Conservation (phyloP, 2,797 vertebrate species). For the Leptodactylus fallax region DNA sequence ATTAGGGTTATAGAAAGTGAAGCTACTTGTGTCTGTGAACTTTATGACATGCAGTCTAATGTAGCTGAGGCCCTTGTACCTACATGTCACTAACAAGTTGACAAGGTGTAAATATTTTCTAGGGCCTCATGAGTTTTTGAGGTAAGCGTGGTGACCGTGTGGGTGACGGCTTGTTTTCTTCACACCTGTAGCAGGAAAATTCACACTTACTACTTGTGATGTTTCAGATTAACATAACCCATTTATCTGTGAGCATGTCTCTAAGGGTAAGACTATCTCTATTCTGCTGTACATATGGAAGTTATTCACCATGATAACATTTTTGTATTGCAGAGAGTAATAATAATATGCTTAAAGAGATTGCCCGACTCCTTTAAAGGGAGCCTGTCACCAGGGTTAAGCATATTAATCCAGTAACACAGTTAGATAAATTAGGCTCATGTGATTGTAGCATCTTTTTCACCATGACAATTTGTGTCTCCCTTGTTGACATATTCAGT, state of each 20-base stretch:
- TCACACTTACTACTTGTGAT: background rate
- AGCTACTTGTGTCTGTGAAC: too few relatives aligned
- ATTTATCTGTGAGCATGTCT: too few relatives aligned
- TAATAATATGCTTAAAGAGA: too few relatives aligned
- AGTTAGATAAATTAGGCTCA: too few relatives aligned
- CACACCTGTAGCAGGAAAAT: constrained; percentile 17
- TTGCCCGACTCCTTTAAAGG: too few relatives aligned
- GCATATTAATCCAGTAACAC: too few relatives aligned
- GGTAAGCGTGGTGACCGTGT: background rate
- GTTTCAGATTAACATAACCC: background rate
- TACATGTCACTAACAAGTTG: background rate
- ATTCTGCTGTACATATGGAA: background rate
- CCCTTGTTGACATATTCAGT: too few relatives aligned
- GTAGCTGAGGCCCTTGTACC: background rate
- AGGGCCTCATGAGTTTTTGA: background rate
- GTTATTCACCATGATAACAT: background rate
- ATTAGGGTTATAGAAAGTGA: background rate
- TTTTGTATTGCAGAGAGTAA: too few relatives aligned
- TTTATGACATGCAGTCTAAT: background rate
- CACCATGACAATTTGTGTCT: too few relatives aligned
- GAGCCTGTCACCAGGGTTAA: too few relatives aligned
- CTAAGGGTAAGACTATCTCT: too few relatives aligned
- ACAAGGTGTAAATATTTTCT: background rate
- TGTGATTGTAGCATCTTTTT: too few relatives aligned
- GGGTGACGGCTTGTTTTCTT: constrained; percentile 12